Percentiles rank a stretch among this genome's conserved stretches.
These are phyloP conservation scores for Ophioninae sp. DNA, from an alignment of 2,888 invertebrate species.

Conservation along the genomic window DNA sequence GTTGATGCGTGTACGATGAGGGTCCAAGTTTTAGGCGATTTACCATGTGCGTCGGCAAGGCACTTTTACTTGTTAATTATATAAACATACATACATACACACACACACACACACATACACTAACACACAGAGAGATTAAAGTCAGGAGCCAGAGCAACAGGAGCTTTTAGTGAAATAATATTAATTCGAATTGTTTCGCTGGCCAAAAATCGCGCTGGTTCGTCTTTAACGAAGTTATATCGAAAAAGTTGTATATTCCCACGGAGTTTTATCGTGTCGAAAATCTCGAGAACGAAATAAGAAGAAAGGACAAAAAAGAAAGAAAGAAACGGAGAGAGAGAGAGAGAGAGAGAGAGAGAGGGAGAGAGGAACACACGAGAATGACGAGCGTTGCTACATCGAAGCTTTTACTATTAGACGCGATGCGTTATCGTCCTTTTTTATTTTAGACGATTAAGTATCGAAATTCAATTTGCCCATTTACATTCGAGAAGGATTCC, in stretches of 20 bases:
- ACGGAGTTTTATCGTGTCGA: constrained; percentile 53
- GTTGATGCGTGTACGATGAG: constrained; percentile 69
- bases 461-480: not conserved
- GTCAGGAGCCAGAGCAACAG: constrained; percentile 2
- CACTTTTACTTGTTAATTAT: constrained; percentile 54
- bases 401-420: not conserved
- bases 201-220: constrained; percentile 23
- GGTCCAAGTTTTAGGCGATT: constrained; percentile 71
- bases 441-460: not conserved
- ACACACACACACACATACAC: too few relatives aligned
- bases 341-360: not conserved
- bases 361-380: not conserved
- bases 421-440: not conserved
- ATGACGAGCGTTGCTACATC: not conserved
- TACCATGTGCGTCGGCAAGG: constrained; percentile 54
- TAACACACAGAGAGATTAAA: not conserved
- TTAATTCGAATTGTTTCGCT: constrained; percentile 13
- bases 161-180: constrained; percentile 39
- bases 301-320: not conserved
- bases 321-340: not conserved
- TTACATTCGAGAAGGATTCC: not conserved
- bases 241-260: constrained; percentile 32
- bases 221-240: constrained; percentile 25
- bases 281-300: constrained; percentile 43
- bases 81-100: constrained; percentile 10